Evolutionary conservation across 2,113 vertebrate species (phyloP).

Genomic region (Lepidothrix coronata): DNA sequence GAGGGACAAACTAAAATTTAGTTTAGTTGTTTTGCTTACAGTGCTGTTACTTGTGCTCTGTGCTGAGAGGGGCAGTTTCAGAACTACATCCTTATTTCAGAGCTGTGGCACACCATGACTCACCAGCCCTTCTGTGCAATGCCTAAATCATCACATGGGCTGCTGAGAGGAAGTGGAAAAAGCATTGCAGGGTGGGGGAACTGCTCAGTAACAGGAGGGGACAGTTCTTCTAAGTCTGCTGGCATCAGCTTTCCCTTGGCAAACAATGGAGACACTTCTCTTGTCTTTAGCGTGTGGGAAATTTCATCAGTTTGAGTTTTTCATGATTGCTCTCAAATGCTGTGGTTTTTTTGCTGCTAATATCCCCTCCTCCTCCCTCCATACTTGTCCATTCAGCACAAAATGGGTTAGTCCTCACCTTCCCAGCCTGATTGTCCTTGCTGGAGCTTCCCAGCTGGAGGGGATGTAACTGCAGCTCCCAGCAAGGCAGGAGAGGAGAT

Average conservation of each 20-base stretch:
- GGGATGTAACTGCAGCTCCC: background rate
- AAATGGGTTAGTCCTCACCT: background rate
- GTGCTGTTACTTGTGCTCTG: background rate
- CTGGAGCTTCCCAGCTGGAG: background rate
- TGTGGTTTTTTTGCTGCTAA: background rate
- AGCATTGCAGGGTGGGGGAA: background rate
- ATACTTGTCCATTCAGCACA: background rate
- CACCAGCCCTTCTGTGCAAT: background rate
- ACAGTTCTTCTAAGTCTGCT: background rate
- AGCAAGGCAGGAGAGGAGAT: background rate
- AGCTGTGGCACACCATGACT: constrained; percentile 24
- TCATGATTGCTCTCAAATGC: background rate
- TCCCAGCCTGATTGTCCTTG: background rate
- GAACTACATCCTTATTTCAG: constrained; percentile 8
- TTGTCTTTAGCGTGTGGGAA: background rate
- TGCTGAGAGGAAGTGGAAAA: constrained; percentile 4
- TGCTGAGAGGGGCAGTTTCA: constrained; percentile 44
- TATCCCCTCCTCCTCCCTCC: background rate
- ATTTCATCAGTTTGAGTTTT: background rate
- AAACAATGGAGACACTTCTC: background rate
- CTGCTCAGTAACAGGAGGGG: background rate
- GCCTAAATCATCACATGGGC: background rate
- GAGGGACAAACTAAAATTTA: background rate
- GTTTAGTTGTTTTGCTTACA: background rate
- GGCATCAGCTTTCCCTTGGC: background rate